Evolutionary conservation across 2,888 invertebrate genomes (phyloP).

Genomic region (Drosophila falleni): DNA sequence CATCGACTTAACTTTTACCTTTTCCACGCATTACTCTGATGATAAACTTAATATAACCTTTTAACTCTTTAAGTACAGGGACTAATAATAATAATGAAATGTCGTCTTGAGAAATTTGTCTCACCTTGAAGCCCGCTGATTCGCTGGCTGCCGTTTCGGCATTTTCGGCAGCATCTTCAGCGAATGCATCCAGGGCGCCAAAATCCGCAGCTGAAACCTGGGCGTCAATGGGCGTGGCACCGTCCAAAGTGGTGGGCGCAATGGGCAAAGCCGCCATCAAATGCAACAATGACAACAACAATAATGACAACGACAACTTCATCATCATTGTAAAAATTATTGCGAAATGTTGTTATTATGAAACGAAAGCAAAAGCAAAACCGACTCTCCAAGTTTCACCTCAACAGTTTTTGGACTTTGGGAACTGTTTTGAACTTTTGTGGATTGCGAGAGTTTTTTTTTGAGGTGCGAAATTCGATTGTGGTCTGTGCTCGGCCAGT

Average conservation of each 20-base stretch:
- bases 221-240: conserved; percentile 75
- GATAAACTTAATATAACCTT: not conserved
- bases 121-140: conserved; percentile 74
- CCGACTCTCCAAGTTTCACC: conserved; percentile 15
- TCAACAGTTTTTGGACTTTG: not conserved
- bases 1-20: too few species aligned
- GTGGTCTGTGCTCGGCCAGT: conserved; percentile 54
- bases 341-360: conserved; percentile 48
- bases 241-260: conserved; percentile 69
- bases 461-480: conserved; percentile 6
- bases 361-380: conserved; percentile 40
- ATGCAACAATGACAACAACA: conserved; percentile 22
- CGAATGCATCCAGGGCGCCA: conserved; percentile 62
- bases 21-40: too few species aligned
- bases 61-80: not conserved
- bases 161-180: conserved; percentile 60
- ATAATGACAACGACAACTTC: conserved; percentile 15
- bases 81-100: too few species aligned
- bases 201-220: conserved; percentile 73
- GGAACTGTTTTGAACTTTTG: not conserved
- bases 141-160: conserved; percentile 50
- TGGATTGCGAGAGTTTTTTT: conserved; percentile 3
- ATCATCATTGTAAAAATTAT: conserved; percentile 15
- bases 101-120: not conserved
- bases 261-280: conserved; percentile 40